Conservation (phyloP, 2,888 invertebrate genomes). For the Lamellibrachia satsuma region DNA sequence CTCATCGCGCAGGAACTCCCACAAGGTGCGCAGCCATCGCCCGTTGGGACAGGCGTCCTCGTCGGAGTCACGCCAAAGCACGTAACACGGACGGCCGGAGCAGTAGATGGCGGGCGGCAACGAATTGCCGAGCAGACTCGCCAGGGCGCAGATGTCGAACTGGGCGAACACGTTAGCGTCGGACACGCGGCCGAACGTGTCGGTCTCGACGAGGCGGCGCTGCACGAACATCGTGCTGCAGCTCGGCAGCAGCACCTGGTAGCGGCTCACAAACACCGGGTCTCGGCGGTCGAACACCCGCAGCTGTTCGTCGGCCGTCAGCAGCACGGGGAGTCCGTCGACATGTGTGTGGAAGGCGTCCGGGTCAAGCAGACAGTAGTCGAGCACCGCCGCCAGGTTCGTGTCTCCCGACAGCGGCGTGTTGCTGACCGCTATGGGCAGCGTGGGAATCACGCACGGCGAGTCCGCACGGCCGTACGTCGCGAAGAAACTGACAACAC, state of each 20-base stretch:
- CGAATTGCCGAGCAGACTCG: slow-evolving; percentile 38
- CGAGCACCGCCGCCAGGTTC: slow-evolving; percentile 37
- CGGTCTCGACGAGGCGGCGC: slow-evolving; percentile 34
- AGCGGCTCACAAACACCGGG: slow-evolving; percentile 40
- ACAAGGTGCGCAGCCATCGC: slow-evolving; percentile 40
- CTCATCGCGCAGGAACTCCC: slow-evolving; percentile 41
- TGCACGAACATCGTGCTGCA: slow-evolving; percentile 43
- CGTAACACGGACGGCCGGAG: slow-evolving; percentile 20
- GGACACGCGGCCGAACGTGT: slow-evolving; percentile 38
- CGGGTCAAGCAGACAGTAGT: slow-evolving; percentile 41
- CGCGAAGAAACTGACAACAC: slow-evolving; percentile 41
- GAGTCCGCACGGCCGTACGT: slow-evolving; percentile 31
- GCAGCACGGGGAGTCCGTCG: slow-evolving; percentile 42
- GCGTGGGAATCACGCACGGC: slow-evolving; percentile 33
- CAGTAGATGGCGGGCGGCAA: slow-evolving; percentile 29
- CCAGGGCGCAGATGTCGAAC: slow-evolving; percentile 42
- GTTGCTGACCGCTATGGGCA: slow-evolving; percentile 37
- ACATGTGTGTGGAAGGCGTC: slow-evolving; percentile 39
- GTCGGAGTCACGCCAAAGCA: slow-evolving; percentile 26
- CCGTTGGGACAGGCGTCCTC: slow-evolving; percentile 33
- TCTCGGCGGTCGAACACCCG: slow-evolving; percentile 38
- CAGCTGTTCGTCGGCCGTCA: slow-evolving; percentile 42
- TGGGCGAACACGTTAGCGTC: slow-evolving; percentile 38
- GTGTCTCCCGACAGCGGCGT: slow-evolving; percentile 39
- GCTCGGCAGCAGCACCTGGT: slow-evolving; percentile 41